These are phyloP conservation scores for Scyliorhinus canicula DNA, from an alignment of 2,797 vertebrate genomes.

Conservation along the genomic window DNA sequence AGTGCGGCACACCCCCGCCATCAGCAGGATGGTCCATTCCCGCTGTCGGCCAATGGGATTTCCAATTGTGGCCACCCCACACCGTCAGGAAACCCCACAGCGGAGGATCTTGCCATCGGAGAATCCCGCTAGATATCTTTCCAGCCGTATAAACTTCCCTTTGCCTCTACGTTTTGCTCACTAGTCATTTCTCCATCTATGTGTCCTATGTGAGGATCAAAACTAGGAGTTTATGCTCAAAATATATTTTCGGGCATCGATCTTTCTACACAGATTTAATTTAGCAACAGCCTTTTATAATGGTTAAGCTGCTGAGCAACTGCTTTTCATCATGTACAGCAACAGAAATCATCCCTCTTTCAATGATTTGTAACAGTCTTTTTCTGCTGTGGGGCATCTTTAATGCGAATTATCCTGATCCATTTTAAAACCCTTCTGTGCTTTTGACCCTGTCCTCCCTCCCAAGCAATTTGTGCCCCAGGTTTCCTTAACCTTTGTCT, in stretches of 20 bases:
- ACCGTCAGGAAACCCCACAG: too few relatives aligned
- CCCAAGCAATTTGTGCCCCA: slow-evolving; percentile 28
- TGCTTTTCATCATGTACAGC: not conserved
- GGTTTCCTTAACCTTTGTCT: slow-evolving; percentile 29
- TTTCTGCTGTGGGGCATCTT: slow-evolving; percentile 14
- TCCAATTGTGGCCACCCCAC: too few relatives aligned
- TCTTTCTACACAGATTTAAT: not conserved
- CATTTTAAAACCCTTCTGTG: slow-evolving; percentile 25
- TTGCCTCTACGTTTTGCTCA: not conserved
- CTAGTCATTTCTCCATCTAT: not conserved
- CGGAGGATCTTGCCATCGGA: too few relatives aligned
- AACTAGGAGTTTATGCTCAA: too few relatives aligned
- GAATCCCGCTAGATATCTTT: too few relatives aligned
- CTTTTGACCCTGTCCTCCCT: slow-evolving; percentile 17
- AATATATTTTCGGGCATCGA: not conserved
- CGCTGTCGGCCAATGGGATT: too few relatives aligned
- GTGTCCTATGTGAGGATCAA: not conserved
- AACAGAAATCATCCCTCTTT: not conserved
- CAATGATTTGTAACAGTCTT: slow-evolving; percentile 25
- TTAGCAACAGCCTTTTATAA: not conserved
- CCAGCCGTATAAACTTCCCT: not conserved
- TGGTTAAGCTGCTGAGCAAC: not conserved
- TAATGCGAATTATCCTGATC: slow-evolving; percentile 20
- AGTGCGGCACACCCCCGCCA: too few relatives aligned
- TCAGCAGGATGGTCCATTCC: too few relatives aligned